A percentile compares a stretch with the other conserved stretches of the same genome.
Evolutionary conservation across 2,888 invertebrate species (phyloP).

Genomic region (Tridacna gigas): DNA sequence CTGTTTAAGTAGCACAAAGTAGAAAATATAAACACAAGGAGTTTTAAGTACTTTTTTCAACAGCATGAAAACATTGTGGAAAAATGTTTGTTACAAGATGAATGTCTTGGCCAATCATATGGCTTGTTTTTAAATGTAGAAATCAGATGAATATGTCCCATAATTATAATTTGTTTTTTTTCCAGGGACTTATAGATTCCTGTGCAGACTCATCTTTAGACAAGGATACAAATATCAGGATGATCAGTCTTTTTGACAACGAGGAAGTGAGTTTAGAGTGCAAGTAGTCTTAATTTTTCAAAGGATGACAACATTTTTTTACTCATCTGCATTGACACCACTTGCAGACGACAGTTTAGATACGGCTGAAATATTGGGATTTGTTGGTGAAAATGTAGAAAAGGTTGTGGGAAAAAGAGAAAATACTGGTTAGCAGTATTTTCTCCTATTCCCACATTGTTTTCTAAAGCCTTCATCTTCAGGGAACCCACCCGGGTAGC

Average conservation of each 20-base stretch:
- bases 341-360: neutral
- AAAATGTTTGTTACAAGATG: too few species aligned
- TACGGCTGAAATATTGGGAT: neutral
- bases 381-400: neutral
- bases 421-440: neutral
- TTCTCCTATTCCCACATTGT: neutral
- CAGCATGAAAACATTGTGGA: too few species aligned
- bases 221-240: slow-evolving; percentile 84
- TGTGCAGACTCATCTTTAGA: slow-evolving; percentile 77
- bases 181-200: slow-evolving; percentile 84
- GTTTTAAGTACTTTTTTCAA: too few species aligned
- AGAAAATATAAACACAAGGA: too few species aligned
- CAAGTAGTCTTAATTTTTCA: neutral
- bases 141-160: neutral
- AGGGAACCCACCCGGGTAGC: too few species aligned
- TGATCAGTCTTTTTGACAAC: slow-evolving; percentile 86
- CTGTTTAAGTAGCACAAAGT: too few species aligned
- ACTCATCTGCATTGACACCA: neutral
- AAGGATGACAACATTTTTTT: neutral
- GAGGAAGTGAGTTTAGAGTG: slow-evolving; percentile 84
- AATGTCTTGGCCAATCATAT: too few species aligned
- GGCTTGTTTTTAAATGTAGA: too few species aligned
- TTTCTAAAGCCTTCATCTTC: neutral
- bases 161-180: neutral
- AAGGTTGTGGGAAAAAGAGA: neutral